Percentiles rank a stretch among this genome's conserved stretches.
phyloP scores from a whole-genome alignment of 2,113 vertebrate species.

The Mustela nigripes region DNA sequence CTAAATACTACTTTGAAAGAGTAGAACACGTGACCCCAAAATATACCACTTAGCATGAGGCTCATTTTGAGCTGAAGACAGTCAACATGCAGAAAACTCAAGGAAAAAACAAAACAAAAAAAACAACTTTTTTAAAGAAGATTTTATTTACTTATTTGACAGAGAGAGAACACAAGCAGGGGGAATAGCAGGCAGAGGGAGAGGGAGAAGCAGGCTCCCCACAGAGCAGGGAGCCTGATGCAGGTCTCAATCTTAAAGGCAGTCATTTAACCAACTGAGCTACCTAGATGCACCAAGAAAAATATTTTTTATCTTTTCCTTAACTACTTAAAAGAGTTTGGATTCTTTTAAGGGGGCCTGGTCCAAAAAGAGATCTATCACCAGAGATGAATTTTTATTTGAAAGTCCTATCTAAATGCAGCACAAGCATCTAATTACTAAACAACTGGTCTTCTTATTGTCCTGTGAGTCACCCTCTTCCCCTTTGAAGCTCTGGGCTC shows the following conservation, averaged over 20 bases:
- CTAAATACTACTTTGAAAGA: background rate
- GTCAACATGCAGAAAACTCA: background rate
- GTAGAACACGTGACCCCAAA: background rate
- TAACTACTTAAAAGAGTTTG: background rate
- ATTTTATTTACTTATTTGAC: background rate
- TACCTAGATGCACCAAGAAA: background rate
- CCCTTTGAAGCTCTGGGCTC: background rate
- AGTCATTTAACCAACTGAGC: background rate
- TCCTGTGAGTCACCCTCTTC: background rate
- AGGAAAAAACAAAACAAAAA: background rate
- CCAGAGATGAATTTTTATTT: background rate
- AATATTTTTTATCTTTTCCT: background rate
- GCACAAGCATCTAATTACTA: background rate
- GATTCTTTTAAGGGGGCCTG: background rate
- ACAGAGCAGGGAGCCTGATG: background rate
- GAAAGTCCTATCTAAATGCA: background rate
- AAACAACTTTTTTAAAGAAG: background rate
- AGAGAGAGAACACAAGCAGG: background rate
- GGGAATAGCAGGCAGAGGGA: background rate
- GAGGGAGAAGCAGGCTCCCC: no score
- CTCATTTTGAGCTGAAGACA: background rate
- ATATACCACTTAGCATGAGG: background rate
- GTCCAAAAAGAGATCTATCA: background rate
- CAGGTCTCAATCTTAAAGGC: background rate
- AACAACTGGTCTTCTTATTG: background rate